Conservation (phyloP, 2,113 vertebrate species). For the Microcebus murinus region DNA sequence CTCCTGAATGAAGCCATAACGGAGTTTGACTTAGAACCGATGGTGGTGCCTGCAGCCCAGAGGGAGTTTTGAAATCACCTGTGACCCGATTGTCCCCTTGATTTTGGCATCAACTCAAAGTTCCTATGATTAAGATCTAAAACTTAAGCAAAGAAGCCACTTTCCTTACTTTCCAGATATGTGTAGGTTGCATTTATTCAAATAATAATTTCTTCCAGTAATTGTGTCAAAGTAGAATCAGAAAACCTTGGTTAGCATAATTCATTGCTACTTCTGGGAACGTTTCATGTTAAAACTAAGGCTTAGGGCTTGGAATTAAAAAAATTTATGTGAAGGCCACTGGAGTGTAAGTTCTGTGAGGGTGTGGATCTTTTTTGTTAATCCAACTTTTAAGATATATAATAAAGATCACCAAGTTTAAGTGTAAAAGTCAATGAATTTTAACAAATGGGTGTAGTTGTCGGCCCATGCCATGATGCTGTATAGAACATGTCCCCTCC, state of each 20-base stretch:
- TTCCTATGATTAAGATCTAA: neutral
- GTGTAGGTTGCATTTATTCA: neutral
- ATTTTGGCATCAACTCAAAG: neutral
- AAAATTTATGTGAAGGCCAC: neutral
- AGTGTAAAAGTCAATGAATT: neutral
- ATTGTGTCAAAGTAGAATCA: neutral
- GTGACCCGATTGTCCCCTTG: neutral
- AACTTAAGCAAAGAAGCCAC: neutral
- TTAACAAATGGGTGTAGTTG: neutral
- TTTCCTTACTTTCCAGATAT: neutral
- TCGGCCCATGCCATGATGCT: too few species aligned
- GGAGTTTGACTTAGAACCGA: neutral
- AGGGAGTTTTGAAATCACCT: neutral
- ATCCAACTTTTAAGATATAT: neutral
- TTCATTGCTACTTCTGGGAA: constrained; percentile 2
- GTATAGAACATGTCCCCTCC: neutral
- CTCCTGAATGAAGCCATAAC: accelerated
- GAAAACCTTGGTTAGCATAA: neutral
- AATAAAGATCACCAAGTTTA: neutral
- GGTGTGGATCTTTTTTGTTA: neutral
- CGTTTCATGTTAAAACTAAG: neutral
- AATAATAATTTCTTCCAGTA: neutral
- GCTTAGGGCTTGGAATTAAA: neutral
- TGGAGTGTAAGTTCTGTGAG: neutral
- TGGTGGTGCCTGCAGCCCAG: too few species aligned